Conservation (phyloP, 2,888 invertebrate genomes). For the Phengaris alcon region DNA sequence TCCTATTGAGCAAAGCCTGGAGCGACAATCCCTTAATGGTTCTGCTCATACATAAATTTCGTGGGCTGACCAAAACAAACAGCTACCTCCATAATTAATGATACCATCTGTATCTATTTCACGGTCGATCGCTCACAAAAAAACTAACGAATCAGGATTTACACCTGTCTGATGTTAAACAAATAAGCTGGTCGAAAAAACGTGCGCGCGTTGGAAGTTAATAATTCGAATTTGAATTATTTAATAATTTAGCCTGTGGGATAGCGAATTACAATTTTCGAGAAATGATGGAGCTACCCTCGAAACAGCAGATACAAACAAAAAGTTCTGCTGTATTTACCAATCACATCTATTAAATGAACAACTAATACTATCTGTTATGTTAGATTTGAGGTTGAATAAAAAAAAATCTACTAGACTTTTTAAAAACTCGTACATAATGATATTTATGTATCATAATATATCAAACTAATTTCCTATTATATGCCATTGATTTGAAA, state of each 20-base stretch:
- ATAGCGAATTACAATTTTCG: not conserved
- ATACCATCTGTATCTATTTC: conserved; percentile 68
- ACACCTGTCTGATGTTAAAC: conserved; percentile 30
- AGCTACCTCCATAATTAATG: conserved; percentile 67
- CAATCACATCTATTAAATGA: too few species aligned
- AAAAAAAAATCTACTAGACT: too few species aligned
- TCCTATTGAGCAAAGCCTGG: conserved; percentile 48
- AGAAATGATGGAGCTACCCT: not conserved
- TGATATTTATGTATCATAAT: too few species aligned
- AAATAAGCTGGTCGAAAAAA: conserved; percentile 3
- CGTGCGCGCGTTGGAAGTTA: not conserved
- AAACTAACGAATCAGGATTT: conserved; percentile 50
- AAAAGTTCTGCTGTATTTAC: too few species aligned
- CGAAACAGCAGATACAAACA: too few species aligned
- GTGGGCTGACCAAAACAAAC: conserved; percentile 73
- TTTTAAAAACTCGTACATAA: too few species aligned
- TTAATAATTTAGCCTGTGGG: not conserved
- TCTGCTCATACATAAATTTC: conserved; percentile 70
- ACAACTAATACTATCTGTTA: too few species aligned
- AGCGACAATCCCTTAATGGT: conserved; percentile 73
- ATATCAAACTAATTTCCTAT: too few species aligned
- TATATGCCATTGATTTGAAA: too few species aligned
- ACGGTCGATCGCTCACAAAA: conserved; percentile 64
- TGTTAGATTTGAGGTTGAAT: too few species aligned
- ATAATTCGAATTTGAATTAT: conserved; percentile 7